phyloP scores from a whole-genome alignment of 2,888 invertebrate species.

The Leptopilina syphax region DNA sequence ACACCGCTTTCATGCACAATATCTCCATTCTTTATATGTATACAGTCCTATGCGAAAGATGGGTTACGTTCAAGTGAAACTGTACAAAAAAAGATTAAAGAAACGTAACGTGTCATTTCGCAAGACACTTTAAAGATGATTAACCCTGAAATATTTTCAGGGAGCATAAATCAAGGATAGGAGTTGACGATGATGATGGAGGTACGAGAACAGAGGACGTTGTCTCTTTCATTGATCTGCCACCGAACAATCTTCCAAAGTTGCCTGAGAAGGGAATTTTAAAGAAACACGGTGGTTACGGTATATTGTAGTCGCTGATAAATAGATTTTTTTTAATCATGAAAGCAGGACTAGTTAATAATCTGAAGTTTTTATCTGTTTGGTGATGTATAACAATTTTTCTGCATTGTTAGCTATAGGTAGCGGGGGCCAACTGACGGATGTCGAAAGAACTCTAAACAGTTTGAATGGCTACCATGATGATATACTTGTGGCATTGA shows the following conservation, averaged over 20 bases:
- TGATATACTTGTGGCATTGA: constrained; percentile 92
- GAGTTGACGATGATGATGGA: constrained; percentile 79
- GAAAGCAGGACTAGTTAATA: constrained; percentile 79
- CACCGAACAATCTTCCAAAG: constrained; percentile 86
- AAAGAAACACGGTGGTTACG: constrained; percentile 90
- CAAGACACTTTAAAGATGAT: not conserved
- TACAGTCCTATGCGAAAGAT: not conserved
- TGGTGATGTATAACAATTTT: not conserved
- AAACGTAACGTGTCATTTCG: constrained; percentile 24
- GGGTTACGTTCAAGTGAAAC: constrained; percentile 2
- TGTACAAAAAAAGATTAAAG: not conserved
- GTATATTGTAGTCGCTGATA: constrained; percentile 84
- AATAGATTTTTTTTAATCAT: constrained; percentile 77
- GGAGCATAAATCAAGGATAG: constrained; percentile 87
- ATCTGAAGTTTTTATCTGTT: constrained; percentile 77
- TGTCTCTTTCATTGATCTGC: constrained; percentile 89
- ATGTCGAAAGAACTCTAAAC: constrained; percentile 92
- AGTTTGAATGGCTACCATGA: constrained; percentile 95
- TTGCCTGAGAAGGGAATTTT: constrained; percentile 94
- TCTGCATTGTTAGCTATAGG: constrained; percentile 70
- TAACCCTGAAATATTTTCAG: constrained; percentile 77
- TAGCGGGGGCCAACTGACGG: constrained; percentile 82
- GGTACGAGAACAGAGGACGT: constrained; percentile 85
- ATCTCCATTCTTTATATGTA: not conserved
- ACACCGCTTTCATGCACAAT: constrained; percentile 30